Percentiles rank a stretch among this genome's conserved stretches.
Evolutionary conservation across 2,113 vertebrate genomes (phyloP).

Genomic region (Engraulis encrasicolus): DNA sequence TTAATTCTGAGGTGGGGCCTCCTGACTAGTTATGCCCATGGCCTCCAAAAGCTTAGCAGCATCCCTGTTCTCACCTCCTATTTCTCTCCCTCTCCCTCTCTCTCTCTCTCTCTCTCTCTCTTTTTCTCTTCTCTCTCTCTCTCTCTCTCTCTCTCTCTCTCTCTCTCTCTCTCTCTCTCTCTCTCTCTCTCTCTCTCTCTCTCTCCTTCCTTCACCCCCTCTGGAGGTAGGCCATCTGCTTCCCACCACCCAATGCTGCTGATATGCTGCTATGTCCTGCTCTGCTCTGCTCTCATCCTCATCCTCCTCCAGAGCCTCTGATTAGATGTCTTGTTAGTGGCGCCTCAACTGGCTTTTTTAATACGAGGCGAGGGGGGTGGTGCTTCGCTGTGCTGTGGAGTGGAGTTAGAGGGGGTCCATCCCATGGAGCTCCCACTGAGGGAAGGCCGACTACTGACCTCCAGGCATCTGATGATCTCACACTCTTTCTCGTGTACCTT

Average conservation of each 20-base stretch:
- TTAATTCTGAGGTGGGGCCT: too few species aligned
- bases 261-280: too few species aligned
- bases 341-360: background rate
- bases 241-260: background rate
- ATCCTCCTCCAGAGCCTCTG: background rate
- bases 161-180: background rate
- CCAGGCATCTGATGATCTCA: background rate
- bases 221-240: background rate
- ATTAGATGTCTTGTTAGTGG: constrained; percentile 2
- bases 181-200: background rate
- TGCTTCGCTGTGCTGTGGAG: too few species aligned
- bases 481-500: too few species aligned
- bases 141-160: background rate
- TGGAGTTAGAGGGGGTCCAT: too few species aligned
- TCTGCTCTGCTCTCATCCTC: too few species aligned
- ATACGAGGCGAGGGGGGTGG: background rate
- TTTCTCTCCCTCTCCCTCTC: too few species aligned
- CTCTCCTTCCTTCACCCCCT: background rate
- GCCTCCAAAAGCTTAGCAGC: too few species aligned
- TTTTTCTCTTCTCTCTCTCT: background rate
- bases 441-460: background rate
- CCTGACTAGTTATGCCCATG: too few species aligned
- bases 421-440: background rate
- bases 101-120: background rate
- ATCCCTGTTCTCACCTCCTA: too few species aligned